Percentiles rank a stretch among this genome's conserved stretches.
phyloP scores from a whole-genome alignment of 1,140 invertebrate species.

The Sinella curviseta region DNA sequence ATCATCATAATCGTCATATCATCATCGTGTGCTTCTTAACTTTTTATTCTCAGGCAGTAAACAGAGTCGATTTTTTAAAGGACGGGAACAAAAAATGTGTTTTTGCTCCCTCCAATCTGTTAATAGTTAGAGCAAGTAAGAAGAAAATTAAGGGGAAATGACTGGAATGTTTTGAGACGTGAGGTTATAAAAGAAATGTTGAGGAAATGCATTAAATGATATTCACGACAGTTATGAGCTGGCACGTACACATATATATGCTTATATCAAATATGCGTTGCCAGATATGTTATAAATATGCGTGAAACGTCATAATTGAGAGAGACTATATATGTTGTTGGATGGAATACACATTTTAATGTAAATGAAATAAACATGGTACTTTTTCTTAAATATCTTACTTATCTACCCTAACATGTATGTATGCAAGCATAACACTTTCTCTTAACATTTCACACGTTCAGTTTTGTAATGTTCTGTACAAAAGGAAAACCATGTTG shows the following conservation, averaged over 20 bases:
- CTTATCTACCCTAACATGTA: too few species aligned
- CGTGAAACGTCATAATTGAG: background rate
- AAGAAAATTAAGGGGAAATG: background rate
- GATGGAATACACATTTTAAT: too few species aligned
- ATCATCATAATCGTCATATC: too few species aligned
- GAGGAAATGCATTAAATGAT: background rate
- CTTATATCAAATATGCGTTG: background rate
- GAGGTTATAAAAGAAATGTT: background rate
- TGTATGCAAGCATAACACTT: background rate
- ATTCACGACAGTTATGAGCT: background rate
- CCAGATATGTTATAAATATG: background rate
- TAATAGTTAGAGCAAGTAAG: background rate
- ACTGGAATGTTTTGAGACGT: background rate
- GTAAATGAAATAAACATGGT: too few species aligned
- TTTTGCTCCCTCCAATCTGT: background rate
- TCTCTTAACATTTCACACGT: background rate
- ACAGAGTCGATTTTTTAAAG: too few species aligned
- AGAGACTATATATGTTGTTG: too few species aligned
- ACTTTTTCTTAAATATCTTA: too few species aligned
- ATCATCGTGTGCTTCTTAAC: too few species aligned
- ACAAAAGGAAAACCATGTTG: background rate
- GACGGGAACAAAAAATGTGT: background rate
- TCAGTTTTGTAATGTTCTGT: background rate
- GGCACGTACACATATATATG: background rate
- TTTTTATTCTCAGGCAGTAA: too few species aligned